Conservation (phyloP, 2,888 invertebrate species). For the Stenotaenia linearis region DNA sequence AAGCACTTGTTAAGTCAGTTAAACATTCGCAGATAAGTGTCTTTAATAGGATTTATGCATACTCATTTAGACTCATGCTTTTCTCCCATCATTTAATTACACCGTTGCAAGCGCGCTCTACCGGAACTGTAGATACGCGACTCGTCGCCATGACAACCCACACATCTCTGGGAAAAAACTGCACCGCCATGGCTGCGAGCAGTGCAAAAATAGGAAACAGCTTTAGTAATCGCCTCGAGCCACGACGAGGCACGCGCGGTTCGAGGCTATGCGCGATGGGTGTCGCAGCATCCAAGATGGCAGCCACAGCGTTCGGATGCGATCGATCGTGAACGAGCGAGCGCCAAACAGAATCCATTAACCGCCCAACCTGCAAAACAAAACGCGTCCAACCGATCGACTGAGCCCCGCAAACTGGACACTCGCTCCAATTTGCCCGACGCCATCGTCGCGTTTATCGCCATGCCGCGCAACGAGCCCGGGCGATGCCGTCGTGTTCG, state of each 20-base stretch:
- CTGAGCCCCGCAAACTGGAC: not conserved
- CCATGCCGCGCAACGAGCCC: too few species aligned
- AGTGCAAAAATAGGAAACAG: slow-evolving; percentile 20
- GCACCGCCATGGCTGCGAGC: not conserved
- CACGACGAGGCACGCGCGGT: not conserved
- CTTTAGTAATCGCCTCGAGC: slow-evolving; percentile 15
- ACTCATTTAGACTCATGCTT: not conserved
- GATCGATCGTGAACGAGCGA: not conserved
- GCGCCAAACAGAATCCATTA: not conserved
- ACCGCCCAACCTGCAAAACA: not conserved
- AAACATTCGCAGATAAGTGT: slow-evolving; percentile 10
- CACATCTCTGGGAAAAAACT: not conserved
- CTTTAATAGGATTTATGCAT: slow-evolving; percentile 22
- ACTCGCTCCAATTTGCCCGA: not conserved
- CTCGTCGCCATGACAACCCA: not conserved
- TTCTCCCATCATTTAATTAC: slow-evolving; percentile 10
- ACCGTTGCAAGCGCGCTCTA: slow-evolving; percentile 12
- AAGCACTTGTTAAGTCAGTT: slow-evolving; percentile 10
- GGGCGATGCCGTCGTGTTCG: too few species aligned
- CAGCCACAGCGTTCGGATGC: not conserved
- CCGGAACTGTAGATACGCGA: slow-evolving; percentile 21
- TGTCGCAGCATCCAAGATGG: slow-evolving; percentile 26
- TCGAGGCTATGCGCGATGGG: not conserved
- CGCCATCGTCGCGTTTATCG: too few species aligned
- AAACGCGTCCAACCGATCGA: not conserved